phyloP scores from a whole-genome alignment of 2,113 vertebrate species.

The Gambusia holbrooki region DNA sequence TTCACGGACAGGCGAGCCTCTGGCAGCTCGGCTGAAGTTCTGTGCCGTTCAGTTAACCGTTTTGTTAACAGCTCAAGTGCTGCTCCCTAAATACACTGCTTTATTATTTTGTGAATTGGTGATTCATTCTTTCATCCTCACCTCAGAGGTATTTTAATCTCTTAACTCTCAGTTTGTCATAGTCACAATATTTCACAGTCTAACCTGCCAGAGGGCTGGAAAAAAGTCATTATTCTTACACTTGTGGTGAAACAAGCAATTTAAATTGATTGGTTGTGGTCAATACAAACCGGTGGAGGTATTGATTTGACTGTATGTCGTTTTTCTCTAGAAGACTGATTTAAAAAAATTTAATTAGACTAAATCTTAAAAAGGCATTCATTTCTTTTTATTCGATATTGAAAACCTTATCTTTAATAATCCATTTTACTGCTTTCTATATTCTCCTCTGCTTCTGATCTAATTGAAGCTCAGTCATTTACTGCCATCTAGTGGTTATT shows the following conservation, averaged over 20 bases:
- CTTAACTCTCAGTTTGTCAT: constrained; percentile 50
- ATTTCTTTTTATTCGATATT: constrained; percentile 31
- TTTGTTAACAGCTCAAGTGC: constrained; percentile 31
- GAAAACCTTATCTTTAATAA: constrained; percentile 33
- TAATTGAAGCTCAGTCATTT: constrained; percentile 30
- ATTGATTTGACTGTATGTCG: constrained; percentile 62
- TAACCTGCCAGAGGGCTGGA: constrained; percentile 53
- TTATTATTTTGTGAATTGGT: constrained; percentile 5
- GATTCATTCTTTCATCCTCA: constrained; percentile 43
- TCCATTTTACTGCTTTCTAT: constrained; percentile 25
- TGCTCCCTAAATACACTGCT: neutral
- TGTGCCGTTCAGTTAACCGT: neutral
- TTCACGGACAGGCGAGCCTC: neutral
- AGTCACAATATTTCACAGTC: constrained; percentile 54
- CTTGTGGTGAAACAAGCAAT: constrained; percentile 63
- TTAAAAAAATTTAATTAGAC: neutral
- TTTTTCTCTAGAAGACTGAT: constrained; percentile 48
- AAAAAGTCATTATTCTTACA: constrained; percentile 69
- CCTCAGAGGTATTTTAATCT: constrained; percentile 50
- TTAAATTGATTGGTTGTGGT: constrained; percentile 71
- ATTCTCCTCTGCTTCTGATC: neutral
- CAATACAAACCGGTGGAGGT: constrained; percentile 65
- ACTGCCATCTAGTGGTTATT: constrained; percentile 72
- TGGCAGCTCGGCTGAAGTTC: constrained; percentile 20
- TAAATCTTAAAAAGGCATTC: constrained; percentile 35